Conservation (phyloP, 2,888 invertebrate genomes). For the Urechis unicinctus region DNA sequence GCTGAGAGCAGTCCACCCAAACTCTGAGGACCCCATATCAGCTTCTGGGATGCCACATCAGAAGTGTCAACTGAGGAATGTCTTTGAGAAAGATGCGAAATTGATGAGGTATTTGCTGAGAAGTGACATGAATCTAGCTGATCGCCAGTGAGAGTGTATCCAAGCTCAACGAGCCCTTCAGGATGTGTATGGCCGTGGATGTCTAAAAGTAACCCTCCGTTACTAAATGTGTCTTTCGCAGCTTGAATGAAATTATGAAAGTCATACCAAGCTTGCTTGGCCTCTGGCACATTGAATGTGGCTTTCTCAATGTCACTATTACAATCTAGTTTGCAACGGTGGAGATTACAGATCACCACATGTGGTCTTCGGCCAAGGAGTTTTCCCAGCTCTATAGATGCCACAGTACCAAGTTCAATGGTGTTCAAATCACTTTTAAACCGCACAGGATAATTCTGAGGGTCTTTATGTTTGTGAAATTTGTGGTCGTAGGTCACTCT, state of each 20-base stretch:
- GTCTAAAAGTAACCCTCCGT: conserved; percentile 19
- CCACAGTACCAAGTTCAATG: conserved; percentile 1
- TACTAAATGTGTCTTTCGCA: conserved; percentile 14
- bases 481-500: conserved; percentile 4
- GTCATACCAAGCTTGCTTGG: conserved; percentile 16
- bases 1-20: conserved; percentile 16
- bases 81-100: conserved; percentile 3
- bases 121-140: conserved; percentile 5
- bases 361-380: conserved; percentile 14
- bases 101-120: conserved; percentile 7
- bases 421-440: conserved; percentile 10
- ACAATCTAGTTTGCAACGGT: conserved; percentile 17
- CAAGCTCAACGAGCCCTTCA: conserved; percentile 18
- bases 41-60: conserved; percentile 1
- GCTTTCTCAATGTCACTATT: conserved; percentile 17
- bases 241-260: conserved; percentile 20
- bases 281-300: conserved; percentile 11
- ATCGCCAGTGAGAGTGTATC: conserved; percentile 12
- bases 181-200: conserved; percentile 23
- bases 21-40: conserved; percentile 17
- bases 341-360: conserved; percentile 12
- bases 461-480: neutral
- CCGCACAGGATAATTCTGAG: neutral
- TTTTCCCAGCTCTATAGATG: conserved; percentile 6
- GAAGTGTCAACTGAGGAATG: neutral